Conservation (phyloP, 2,113 vertebrate species). For the Aptenodytes forsteri region DNA sequence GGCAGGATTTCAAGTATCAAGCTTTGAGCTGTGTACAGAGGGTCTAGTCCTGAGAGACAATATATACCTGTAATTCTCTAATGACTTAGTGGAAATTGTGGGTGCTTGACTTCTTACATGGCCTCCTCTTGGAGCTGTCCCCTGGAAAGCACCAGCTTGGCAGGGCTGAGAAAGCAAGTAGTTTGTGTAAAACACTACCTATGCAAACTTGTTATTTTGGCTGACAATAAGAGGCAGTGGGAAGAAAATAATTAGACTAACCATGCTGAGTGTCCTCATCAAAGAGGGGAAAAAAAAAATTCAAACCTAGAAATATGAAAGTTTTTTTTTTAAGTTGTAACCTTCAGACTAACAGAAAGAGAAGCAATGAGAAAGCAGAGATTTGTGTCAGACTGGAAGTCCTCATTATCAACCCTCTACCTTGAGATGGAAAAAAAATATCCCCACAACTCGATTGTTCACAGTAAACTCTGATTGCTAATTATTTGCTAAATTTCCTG, state of each 20-base stretch:
- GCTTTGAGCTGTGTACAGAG: background rate
- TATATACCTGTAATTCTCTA: background rate
- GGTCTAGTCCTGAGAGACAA: background rate
- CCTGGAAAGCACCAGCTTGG: background rate
- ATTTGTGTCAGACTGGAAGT: background rate
- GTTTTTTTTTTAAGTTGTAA: background rate
- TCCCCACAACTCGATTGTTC: background rate
- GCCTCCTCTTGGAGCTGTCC: background rate
- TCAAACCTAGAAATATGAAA: background rate
- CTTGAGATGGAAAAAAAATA: background rate
- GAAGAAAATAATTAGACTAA: constrained; percentile 59
- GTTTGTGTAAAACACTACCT: constrained; percentile 5
- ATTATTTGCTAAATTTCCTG: constrained; percentile 56
- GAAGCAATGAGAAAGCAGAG: background rate
- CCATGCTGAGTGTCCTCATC: constrained; percentile 4
- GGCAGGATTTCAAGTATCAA: background rate
- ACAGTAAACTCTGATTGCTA: constrained; percentile 50
- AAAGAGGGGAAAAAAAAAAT: constrained; percentile 3
- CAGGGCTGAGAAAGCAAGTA: background rate
- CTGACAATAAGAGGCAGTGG: background rate
- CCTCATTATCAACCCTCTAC: background rate
- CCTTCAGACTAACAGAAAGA: background rate
- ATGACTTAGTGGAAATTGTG: background rate
- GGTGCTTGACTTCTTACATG: background rate
- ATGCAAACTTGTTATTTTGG: constrained; percentile 19